phyloP scores from a whole-genome alignment of 2,888 invertebrate genomes.

The Tholera decimalis region DNA sequence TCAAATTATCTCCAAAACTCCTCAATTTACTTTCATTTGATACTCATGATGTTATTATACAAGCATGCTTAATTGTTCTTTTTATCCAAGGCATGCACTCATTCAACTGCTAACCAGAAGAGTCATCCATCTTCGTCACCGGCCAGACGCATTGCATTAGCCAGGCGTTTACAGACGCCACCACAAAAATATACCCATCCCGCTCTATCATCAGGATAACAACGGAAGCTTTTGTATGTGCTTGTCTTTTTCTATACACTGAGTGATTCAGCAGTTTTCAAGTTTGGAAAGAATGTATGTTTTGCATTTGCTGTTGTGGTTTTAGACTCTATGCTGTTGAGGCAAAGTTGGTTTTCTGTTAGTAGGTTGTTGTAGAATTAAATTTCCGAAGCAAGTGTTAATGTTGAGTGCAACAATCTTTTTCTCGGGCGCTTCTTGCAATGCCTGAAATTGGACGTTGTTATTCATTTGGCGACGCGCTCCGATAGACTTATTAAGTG shows the following conservation, averaged over 20 bases:
- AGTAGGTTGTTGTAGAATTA: slow-evolving; percentile 70
- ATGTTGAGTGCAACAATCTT: slow-evolving; percentile 83
- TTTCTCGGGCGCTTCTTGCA: slow-evolving; percentile 77
- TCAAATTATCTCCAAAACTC: slow-evolving; percentile 45
- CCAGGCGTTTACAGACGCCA: slow-evolving; percentile 75
- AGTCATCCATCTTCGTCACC: slow-evolving; percentile 88
- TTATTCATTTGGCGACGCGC: slow-evolving; percentile 76
- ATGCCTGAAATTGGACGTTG: slow-evolving; percentile 78
- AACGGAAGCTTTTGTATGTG: slow-evolving; percentile 68
- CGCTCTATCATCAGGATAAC: slow-evolving; percentile 71
- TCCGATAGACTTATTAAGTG: slow-evolving; percentile 77
- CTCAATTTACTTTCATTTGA: slow-evolving; percentile 61
- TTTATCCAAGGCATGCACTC: slow-evolving; percentile 75
- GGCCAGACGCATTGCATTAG: slow-evolving; percentile 85
- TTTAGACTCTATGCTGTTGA: slow-evolving; percentile 38
- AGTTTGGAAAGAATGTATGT: slow-evolving; percentile 75
- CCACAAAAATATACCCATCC: slow-evolving; percentile 72
- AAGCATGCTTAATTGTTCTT: slow-evolving; percentile 67
- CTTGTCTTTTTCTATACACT: slow-evolving; percentile 78
- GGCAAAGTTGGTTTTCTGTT: slow-evolving; percentile 59
- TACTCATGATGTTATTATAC: slow-evolving; percentile 57
- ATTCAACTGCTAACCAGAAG: slow-evolving; percentile 82
- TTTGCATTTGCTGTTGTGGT: slow-evolving; percentile 41
- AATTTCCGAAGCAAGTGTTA: slow-evolving; percentile 85
- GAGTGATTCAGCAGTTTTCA: slow-evolving; percentile 85